These are phyloP conservation scores for Tetraodon nigroviridis DNA, from an alignment of 2,113 vertebrate species.

Conservation along the genomic window DNA sequence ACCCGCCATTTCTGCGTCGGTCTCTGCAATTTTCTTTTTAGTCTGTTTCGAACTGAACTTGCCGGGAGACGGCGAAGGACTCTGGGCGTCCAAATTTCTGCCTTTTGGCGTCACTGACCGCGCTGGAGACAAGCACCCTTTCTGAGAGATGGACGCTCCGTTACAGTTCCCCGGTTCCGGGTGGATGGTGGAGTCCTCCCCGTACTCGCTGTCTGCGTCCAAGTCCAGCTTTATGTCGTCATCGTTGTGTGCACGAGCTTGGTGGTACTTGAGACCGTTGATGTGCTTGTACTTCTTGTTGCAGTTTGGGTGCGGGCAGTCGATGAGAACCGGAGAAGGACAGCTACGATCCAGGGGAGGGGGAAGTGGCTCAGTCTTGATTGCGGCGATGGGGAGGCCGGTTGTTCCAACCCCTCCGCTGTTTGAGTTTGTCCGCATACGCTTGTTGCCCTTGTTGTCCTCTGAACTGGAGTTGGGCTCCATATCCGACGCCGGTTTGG, in stretches of 20 bases:
- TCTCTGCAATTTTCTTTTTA: conserved; percentile 92
- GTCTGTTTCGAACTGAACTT: conserved; percentile 87
- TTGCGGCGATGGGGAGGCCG: conserved; percentile 67
- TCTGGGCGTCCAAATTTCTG: conserved; percentile 88
- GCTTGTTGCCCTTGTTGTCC: conserved; percentile 97
- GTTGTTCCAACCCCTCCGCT: conserved; percentile 59
- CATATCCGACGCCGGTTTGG: conserved; percentile 93
- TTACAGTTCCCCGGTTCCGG: conserved; percentile 87
- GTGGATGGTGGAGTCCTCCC: conserved; percentile 88
- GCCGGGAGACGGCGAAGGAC: conserved; percentile 88
- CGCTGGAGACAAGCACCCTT: conserved; percentile 92
- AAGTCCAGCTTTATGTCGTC: conserved; percentile 92
- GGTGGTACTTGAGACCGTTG: conserved; percentile 97
- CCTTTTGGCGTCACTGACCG: conserved; percentile 93
- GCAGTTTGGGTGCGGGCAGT: conserved; percentile 97
- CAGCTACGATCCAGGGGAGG: conserved; percentile 86
- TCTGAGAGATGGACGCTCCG: conserved; percentile 82
- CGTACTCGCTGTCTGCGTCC: conserved; percentile 90
- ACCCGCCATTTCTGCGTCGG: conserved; percentile 80
- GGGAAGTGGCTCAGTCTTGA: conserved; percentile 83
- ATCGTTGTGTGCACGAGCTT: conserved; percentile 95
- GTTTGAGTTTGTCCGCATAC: conserved; percentile 92
- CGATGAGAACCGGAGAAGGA: conserved; percentile 94
- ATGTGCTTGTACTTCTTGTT: conserved; percentile 99
- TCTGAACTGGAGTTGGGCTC: conserved; percentile 99